Percentiles rank a stretch among this genome's conserved stretches.
Evolutionary conservation across 2,113 vertebrate genomes (phyloP).

Genomic region (Pseudopipra pipra): DNA sequence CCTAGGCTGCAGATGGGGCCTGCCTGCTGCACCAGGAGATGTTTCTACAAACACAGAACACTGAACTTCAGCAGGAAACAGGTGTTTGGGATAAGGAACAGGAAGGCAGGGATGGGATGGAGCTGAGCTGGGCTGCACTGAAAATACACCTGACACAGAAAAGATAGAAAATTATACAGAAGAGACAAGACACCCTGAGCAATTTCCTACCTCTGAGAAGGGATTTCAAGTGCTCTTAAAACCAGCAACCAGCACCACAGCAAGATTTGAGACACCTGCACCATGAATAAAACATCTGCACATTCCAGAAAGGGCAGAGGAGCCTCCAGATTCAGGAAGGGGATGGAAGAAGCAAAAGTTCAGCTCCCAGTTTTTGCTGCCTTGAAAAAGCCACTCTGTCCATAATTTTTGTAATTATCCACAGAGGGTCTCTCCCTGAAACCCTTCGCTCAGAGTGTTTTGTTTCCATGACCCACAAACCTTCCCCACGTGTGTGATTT

Average conservation of each 20-base stretch:
- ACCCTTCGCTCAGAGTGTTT: neutral
- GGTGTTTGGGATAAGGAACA: neutral
- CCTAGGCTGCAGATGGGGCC: neutral
- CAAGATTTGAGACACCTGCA: neutral
- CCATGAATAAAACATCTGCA: neutral
- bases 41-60: neutral
- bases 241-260: neutral
- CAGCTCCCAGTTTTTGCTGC: neutral
- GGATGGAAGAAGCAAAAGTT: neutral
- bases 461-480: neutral
- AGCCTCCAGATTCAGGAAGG: neutral
- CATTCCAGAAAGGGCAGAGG: neutral
- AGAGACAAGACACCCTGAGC: neutral
- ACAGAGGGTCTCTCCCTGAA: neutral
- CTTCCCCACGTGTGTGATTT: rapidly evolving
- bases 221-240: neutral
- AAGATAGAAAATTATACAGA: neutral
- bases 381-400: neutral
- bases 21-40: neutral
- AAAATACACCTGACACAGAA: neutral
- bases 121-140: neutral
- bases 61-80: neutral
- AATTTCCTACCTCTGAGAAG: neutral
- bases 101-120: neutral
- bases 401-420: neutral